Evolutionary conservation across 2,113 vertebrate genomes (phyloP).

Genomic region (Clarias macrocephalus): DNA sequence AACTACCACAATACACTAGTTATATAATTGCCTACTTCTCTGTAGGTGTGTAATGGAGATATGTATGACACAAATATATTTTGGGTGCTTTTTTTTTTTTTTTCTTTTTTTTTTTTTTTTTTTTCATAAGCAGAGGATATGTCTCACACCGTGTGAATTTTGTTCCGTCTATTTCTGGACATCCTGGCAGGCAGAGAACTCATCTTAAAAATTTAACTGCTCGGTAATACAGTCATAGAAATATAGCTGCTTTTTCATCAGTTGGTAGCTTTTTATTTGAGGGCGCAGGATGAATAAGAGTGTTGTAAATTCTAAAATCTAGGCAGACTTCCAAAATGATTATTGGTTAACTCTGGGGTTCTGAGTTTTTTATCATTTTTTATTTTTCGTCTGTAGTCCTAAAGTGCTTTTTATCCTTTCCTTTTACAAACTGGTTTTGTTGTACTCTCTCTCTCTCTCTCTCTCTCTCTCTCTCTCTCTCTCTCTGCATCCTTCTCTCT

Average conservation of each 20-base stretch:
- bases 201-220: slow-evolving; percentile 1
- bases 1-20: neutral
- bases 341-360: neutral
- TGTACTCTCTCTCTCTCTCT: slow-evolving; percentile 16
- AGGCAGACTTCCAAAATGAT: slow-evolving; percentile 7
- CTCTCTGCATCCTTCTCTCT: neutral
- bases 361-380: neutral
- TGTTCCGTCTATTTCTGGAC: neutral
- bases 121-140: neutral
- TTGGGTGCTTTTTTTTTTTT: neutral
- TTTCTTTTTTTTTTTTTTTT: neutral
- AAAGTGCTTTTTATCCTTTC: neutral
- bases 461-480: neutral
- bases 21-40: neutral
- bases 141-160: neutral
- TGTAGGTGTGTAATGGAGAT: neutral
- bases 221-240: neutral
- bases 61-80: neutral
- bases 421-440: neutral
- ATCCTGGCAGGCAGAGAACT: neutral
- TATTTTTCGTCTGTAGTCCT: neutral
- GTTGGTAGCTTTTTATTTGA: neutral
- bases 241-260: neutral
- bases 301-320: slow-evolving; percentile 16
- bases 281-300: neutral